Percentiles rank a stretch among this genome's conserved stretches.
phyloP scores from a whole-genome alignment of 2,888 invertebrate genomes.

The Synanthedon vespiformis region DNA sequence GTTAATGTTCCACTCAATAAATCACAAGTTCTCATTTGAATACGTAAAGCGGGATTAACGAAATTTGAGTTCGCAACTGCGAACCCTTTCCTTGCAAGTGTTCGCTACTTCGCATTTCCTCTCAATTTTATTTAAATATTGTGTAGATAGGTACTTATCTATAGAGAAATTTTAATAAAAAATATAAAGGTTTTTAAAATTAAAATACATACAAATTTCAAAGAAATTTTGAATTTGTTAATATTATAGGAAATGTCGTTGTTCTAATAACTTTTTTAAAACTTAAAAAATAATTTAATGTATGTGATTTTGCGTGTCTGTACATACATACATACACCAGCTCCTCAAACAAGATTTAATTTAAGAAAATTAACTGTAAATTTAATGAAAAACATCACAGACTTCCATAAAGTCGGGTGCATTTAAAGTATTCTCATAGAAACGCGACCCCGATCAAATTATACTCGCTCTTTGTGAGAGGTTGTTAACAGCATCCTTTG shows the following conservation, averaged over 20 bases:
- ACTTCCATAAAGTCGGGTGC: slow-evolving; percentile 19
- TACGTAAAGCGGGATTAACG: slow-evolving; percentile 64
- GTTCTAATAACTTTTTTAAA: too few relatives aligned
- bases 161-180: slow-evolving; percentile 18
- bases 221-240: too few relatives aligned
- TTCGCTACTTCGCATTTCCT: slow-evolving; percentile 21
- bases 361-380: too few relatives aligned
- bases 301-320: too few relatives aligned
- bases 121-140: slow-evolving; percentile 35
- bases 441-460: slow-evolving; percentile 66
- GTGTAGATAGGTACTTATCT: slow-evolving; percentile 34
- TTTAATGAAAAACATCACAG: too few relatives aligned
- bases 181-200: slow-evolving; percentile 7
- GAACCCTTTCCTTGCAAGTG: slow-evolving; percentile 18
- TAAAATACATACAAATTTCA: neutral
- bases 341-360: too few relatives aligned
- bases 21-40: slow-evolving; percentile 70
- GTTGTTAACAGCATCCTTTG: slow-evolving; percentile 69
- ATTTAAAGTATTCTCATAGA: slow-evolving; percentile 59
- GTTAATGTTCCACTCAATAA: slow-evolving; percentile 72
- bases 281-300: too few relatives aligned
- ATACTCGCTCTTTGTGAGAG: slow-evolving; percentile 63
- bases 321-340: too few relatives aligned
- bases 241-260: too few relatives aligned
- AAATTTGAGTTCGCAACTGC: slow-evolving; percentile 53